phyloP scores from a whole-genome alignment of 2,888 invertebrate genomes.

The Cremastinae sp. region DNA sequence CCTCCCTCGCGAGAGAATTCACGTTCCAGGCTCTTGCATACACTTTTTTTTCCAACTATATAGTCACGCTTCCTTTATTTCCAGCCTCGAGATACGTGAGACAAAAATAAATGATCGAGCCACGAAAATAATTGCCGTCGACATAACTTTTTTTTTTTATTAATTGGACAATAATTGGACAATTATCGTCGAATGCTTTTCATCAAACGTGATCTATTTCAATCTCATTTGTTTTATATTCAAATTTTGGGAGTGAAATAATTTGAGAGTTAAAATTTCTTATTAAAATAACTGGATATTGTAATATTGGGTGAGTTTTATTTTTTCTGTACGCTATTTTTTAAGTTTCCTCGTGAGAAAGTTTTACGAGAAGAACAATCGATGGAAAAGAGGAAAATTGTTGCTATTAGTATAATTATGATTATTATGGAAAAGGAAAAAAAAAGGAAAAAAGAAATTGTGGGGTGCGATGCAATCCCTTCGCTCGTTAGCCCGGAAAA shows the following conservation, averaged over 20 bases:
- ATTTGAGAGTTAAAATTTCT: no score
- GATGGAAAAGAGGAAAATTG: neutral
- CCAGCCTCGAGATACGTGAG: constrained; percentile 43
- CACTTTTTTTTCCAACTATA: constrained; percentile 14
- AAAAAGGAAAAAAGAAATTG: constrained; percentile 1
- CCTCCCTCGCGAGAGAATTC: neutral
- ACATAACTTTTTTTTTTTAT: neutral
- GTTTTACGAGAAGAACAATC: constrained; percentile 46
- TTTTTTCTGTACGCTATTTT: no score
- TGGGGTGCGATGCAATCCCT: constrained; percentile 34
- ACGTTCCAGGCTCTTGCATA: constrained; percentile 22
- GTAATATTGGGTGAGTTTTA: no score
- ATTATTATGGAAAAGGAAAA: constrained; percentile 14
- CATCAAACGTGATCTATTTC: no score
- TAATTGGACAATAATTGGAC: no score
- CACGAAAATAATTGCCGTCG: neutral
- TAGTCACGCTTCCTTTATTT: constrained; percentile 2
- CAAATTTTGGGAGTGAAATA: no score
- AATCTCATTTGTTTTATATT: no score
- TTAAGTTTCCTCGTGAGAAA: neutral
- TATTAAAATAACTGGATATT: no score
- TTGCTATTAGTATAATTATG: constrained; percentile 9
- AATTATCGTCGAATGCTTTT: no score
- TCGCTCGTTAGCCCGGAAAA: constrained; percentile 49
- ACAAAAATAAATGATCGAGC: constrained; percentile 48